Evolutionary conservation across 2,888 invertebrate species (phyloP).

Genomic region (Macrophya annulata): DNA sequence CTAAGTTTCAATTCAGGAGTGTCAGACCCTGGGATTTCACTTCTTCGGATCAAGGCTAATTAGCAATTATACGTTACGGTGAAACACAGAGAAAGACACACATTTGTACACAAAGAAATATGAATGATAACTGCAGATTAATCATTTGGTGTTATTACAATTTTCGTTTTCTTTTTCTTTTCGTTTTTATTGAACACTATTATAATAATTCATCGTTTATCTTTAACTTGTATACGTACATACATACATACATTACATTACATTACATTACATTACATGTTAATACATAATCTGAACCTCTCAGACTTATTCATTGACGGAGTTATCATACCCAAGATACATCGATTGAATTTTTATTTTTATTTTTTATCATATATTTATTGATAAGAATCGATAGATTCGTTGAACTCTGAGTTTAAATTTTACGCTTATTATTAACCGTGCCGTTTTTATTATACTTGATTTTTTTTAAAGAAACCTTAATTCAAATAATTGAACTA

Average conservation of each 20-base stretch:
- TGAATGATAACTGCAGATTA: neutral
- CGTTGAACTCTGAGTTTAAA: neutral
- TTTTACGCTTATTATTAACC: neutral
- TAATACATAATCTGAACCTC: no score
- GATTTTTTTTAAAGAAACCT: no score
- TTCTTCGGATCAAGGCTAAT: slow-evolving; percentile 34
- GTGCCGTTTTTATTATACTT: no score
- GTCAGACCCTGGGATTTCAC: slow-evolving; percentile 34
- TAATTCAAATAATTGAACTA: no score
- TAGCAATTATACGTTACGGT: neutral
- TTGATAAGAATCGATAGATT: neutral
- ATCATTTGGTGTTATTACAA: neutral
- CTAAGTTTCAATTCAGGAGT: neutral
- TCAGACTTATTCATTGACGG: no score
- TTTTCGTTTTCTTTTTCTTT: no score
- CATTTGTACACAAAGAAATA: neutral
- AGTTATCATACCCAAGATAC: no score
- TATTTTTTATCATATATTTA: neutral
- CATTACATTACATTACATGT: no score
- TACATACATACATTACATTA: neutral
- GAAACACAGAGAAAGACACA: slow-evolving; percentile 14
- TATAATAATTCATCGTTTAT: neutral
- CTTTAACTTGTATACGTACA: neutral
- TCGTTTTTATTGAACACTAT: no score
- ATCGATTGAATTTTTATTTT: no score